Evolutionary conservation across 1,140 invertebrate genomes (phyloP).

Genomic region (Nebria ingens): DNA sequence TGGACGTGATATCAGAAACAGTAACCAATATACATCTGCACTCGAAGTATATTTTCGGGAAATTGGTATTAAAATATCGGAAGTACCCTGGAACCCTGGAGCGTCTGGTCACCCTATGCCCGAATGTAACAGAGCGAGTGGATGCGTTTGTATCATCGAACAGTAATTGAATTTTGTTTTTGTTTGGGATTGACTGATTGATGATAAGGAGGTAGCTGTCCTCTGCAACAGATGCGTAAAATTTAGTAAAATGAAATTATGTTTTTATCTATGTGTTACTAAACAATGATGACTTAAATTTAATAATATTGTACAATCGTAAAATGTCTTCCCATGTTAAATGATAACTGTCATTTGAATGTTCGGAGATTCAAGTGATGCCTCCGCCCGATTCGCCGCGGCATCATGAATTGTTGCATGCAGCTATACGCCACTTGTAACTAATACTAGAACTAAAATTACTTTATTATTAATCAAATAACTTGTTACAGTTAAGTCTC

Average conservation of each 20-base stretch:
- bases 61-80: no score
- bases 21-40: no score
- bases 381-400: neutral
- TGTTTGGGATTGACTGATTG: no score
- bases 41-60: no score
- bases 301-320: conserved; percentile 22
- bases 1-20: no score
- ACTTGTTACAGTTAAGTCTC: neutral
- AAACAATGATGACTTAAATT: neutral
- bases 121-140: no score
- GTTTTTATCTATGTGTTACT: conserved; percentile 6
- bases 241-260: neutral
- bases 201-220: neutral
- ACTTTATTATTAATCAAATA: neutral
- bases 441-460: neutral
- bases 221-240: neutral
- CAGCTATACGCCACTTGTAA: conserved; percentile 2
- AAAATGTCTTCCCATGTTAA: conserved; percentile 26
- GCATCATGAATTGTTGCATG: neutral
- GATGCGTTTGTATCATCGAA: no score
- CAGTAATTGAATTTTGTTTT: neutral
- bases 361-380: neutral
- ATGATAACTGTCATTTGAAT: conserved; percentile 17
- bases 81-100: no score
- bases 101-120: no score